A percentile compares a stretch with the other conserved stretches of the same genome.
These are phyloP conservation scores for Branchellion lobata DNA, from an alignment of 2,888 invertebrate genomes.

Conservation along the genomic window DNA sequence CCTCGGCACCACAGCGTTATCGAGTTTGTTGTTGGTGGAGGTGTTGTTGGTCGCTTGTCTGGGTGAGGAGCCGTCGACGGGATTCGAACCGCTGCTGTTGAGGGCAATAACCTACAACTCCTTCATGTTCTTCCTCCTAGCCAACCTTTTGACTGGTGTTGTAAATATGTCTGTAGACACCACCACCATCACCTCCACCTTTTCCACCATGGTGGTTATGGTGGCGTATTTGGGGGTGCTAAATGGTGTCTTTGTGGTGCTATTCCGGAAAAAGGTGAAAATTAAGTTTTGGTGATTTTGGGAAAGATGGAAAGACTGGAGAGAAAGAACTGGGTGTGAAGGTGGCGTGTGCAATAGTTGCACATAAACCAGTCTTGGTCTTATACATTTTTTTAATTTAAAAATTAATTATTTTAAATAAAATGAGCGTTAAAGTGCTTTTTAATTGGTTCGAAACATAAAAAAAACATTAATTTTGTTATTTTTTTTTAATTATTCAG, in stretches of 20 bases:
- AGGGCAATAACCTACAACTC: slow-evolving; percentile 79
- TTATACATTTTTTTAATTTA: too few species aligned
- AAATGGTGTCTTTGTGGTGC: slow-evolving; percentile 40
- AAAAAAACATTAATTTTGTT: too few species aligned
- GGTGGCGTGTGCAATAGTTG: too few species aligned
- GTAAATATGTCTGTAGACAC: slow-evolving; percentile 76
- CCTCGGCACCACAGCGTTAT: background rate
- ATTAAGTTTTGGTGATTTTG: slow-evolving; percentile 44
- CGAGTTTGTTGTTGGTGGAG: background rate
- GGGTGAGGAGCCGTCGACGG: background rate
- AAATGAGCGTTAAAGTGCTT: too few species aligned
- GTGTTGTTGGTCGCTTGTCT: background rate
- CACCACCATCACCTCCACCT: slow-evolving; percentile 53
- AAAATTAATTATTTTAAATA: too few species aligned
- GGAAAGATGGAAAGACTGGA: background rate
- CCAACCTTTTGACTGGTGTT: slow-evolving; percentile 80
- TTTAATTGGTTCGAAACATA: too few species aligned
- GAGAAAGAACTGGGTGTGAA: too few species aligned
- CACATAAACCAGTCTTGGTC: too few species aligned
- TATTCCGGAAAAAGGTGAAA: slow-evolving; percentile 27
- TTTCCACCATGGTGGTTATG: slow-evolving; percentile 53
- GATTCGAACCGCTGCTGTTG: slow-evolving; percentile 62
- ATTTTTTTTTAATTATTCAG: too few species aligned
- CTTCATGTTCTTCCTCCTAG: slow-evolving; percentile 77
- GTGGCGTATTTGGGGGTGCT: slow-evolving; percentile 56